Conservation (phyloP, 2,888 invertebrate species). For the Cheilosia variabilis region DNA sequence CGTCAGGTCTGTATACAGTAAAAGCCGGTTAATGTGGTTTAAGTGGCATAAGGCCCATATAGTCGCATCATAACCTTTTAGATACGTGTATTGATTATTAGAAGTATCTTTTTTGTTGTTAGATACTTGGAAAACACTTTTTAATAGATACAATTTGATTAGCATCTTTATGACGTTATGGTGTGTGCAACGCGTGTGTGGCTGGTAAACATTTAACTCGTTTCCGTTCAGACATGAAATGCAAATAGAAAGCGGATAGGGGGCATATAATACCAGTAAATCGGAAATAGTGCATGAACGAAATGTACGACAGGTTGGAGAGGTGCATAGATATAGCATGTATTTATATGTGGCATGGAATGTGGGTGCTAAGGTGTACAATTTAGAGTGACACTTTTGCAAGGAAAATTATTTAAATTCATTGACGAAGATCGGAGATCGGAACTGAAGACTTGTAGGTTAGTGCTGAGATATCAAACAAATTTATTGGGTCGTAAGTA, state of each 20-base stretch:
- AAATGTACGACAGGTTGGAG: background rate
- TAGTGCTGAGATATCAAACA: too few species aligned
- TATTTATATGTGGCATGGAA: background rate
- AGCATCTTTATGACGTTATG: slow-evolving; percentile 3
- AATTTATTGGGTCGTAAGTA: too few species aligned
- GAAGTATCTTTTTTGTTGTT: slow-evolving; percentile 2
- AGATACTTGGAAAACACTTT: slow-evolving; percentile 6
- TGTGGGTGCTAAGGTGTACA: background rate
- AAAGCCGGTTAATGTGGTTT: slow-evolving; percentile 42
- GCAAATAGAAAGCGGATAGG: slow-evolving; percentile 8
- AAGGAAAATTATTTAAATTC: too few species aligned
- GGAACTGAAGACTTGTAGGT: too few species aligned
- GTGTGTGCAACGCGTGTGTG: background rate
- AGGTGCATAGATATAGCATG: background rate
- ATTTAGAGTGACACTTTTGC: background rate
- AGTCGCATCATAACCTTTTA: slow-evolving; percentile 1
- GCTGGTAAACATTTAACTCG: background rate
- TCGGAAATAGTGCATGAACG: slow-evolving; percentile 9
- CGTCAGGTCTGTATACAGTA: background rate
- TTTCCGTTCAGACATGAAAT: background rate
- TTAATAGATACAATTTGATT: slow-evolving; percentile 1
- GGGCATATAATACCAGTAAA: background rate
- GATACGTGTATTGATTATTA: slow-evolving; percentile 34
- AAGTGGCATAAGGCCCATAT: slow-evolving; percentile 37
- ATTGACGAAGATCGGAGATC: too few species aligned